Base-by-base conservation (phyloP, 2,797 vertebrate genomes). In the Sternarchorhynchus goeldii region DNA sequence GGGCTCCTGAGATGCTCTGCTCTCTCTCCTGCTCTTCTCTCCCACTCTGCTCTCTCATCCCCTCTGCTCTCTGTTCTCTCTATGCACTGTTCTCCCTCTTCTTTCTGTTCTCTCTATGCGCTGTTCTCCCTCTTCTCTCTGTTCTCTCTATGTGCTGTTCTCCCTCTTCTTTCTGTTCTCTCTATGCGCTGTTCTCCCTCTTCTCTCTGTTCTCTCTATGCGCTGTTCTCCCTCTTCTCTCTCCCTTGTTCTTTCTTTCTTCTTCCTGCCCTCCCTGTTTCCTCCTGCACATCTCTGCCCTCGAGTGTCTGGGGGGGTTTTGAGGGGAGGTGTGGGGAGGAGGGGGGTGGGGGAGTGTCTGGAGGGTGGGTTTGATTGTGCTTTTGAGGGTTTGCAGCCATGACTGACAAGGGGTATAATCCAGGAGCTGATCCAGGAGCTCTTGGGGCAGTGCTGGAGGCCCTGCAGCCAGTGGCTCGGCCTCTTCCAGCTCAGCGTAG, bases 351-450 rank as follows among this genome's bases (percentile, higher is more conserved):
- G 53, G 76, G 29, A 3, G 39, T 68, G 39, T 68, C 18, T 25
- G 65, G 25, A 21, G 10, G 10, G 58, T 16, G 71, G 25, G 8
- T 14, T 29, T 62, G 60, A 6, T 32, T 29, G 57, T 68, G 50
- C 25, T 60, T 36, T 63, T 34, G 41, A n/a, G 67, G 62, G 73
- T 75, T 83, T 76, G 71, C 76, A 74, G 84, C 73, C 84, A 83
- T 65, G 59, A 68, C 72, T 78, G 74, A 83, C 73, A 87, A 84
- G 71, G 84, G 79, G 78, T 80, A 64, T 53, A 60, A 82, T 25
- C 25, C 17, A 59, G 75, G 64, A 20, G 58, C 63, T 6, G 18
- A 56, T 5, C 29, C 4, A 14, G 25, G 29, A 32, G 29, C 7
- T 50, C 31, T 56, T 45, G 17, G 45, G 41, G 25, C 25, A 25